Evolutionary conservation across 2,113 vertebrate species (phyloP), one percentile per base, ranked within the genome.

Genomic region (Silurus glanis): DNA sequence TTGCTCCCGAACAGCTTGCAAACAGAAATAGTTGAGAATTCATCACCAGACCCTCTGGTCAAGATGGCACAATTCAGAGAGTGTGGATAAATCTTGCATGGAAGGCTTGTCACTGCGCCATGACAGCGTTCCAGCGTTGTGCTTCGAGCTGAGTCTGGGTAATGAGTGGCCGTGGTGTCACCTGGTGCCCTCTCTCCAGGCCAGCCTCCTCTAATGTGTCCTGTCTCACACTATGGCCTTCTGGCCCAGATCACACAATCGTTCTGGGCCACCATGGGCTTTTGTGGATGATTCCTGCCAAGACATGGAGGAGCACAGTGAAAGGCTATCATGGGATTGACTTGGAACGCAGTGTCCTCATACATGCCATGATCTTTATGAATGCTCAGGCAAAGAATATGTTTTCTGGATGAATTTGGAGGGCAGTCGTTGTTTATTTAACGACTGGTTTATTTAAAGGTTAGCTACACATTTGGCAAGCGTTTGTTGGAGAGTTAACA

Each of bases 1-100:
- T 84, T 88, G 64, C 74, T 82, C 83, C 81, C 81, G 53, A 78
- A 83, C 86, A 78, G 84, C 87, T 86, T 86, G 80, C 80, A 84
- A 85, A 90, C 90, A 87, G 83, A 89, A 87, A 85, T 82, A 84
- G 84, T 76, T 74, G 81, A 79, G 86, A 84, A 90, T 89, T 85
- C 79, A 91, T 90, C 90, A 88, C 75, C 64, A 78, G 69, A 84
- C 53, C 85, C 83, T 81, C 64, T 86, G 88, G 87, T 90, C 75
- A 89, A 74, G 80, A 86, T 85, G 58, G 80, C 87, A 87, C 82
- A 80, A 66, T 75, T 88, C 82, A 67, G 79, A 75, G 75, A 76
- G 85, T 49, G 81, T 61, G 82, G 83, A 87, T 88, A 87, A 87
- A 89, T 88, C 82, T 88, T 82, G 74, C 71, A 66, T 84, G 85